phyloP scores from a whole-genome alignment of 2,113 vertebrate genomes.

The Lichenostomus cassidix region DNA sequence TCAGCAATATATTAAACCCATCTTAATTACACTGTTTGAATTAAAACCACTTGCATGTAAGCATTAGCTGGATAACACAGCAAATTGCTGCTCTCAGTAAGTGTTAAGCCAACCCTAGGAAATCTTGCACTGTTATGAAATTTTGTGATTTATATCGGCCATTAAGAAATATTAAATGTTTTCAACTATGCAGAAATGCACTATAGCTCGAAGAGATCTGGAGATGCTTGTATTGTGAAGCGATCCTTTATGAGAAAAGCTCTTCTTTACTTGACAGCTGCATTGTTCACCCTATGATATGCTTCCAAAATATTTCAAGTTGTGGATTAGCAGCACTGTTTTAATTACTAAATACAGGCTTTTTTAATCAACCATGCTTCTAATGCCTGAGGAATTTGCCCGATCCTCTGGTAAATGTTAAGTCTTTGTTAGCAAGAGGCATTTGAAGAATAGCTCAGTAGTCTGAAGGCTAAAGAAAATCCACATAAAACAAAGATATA shows the following conservation, averaged over 20 bases:
- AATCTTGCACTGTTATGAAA: slow-evolving; percentile 45
- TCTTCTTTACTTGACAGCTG: slow-evolving; percentile 51
- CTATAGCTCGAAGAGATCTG: background rate
- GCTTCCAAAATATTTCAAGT: slow-evolving; percentile 57
- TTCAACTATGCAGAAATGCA: slow-evolving; percentile 37
- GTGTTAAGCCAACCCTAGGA: slow-evolving; percentile 48
- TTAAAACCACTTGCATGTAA: slow-evolving; percentile 29
- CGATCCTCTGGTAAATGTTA: slow-evolving; percentile 64
- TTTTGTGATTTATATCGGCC: slow-evolving; percentile 60
- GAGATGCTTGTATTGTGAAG: slow-evolving; percentile 29
- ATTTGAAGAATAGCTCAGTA: slow-evolving; percentile 56
- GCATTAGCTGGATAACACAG: slow-evolving; percentile 12
- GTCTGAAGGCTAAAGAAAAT: slow-evolving; percentile 51
- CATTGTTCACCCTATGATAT: slow-evolving; percentile 15
- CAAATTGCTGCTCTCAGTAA: slow-evolving; percentile 39
- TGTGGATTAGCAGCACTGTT: slow-evolving; percentile 58
- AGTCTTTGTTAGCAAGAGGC: slow-evolving; percentile 66
- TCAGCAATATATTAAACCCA: slow-evolving; percentile 14
- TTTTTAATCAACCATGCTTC: slow-evolving; percentile 59
- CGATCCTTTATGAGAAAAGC: slow-evolving; percentile 37
- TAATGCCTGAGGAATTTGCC: slow-evolving; percentile 68
- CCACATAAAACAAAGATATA: slow-evolving; percentile 65
- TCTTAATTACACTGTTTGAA: slow-evolving; percentile 29
- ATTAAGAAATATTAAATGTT: slow-evolving; percentile 66
- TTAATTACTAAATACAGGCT: slow-evolving; percentile 67